Conservation (phyloP, 2,888 invertebrate genomes). For the Magallana nippona region DNA sequence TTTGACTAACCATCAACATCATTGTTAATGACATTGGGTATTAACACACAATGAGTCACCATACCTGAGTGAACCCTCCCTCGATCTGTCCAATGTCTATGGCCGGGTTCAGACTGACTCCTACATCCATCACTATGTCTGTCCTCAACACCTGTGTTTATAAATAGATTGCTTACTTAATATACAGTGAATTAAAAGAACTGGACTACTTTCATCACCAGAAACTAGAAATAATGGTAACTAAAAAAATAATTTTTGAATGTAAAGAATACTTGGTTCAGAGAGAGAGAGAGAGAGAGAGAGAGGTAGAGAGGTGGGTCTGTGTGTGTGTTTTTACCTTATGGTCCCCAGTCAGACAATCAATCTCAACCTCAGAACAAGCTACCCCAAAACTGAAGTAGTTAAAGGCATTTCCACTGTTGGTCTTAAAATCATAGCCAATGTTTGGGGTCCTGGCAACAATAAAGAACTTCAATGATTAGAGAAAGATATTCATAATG, state of each 20-base stretch:
- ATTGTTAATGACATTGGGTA: not conserved
- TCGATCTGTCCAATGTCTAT: conserved; percentile 98
- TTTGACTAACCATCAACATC: not conserved
- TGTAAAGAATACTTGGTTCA: not conserved
- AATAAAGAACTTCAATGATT: not conserved
- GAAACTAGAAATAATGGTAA: too few relatives aligned
- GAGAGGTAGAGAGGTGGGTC: not conserved
- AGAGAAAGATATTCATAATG: not conserved
- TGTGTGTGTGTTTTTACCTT: conserved; percentile 81
- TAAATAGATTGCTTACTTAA: too few relatives aligned
- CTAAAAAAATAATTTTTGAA: too few relatives aligned
- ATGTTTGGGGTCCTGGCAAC: conserved; percentile 60
- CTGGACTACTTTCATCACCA: too few relatives aligned
- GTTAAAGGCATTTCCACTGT: conserved; percentile 87
- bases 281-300: not conserved
- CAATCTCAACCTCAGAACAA: conserved; percentile 93
- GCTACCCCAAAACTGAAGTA: conserved; percentile 94
- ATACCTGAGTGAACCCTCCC: conserved; percentile 91
- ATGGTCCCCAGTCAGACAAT: conserved; percentile 96
- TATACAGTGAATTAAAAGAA: too few relatives aligned
- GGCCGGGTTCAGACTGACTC: conserved; percentile 96
- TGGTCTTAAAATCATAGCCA: conserved; percentile 74
- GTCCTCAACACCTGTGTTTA: conserved; percentile 86
- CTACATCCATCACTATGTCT: conserved; percentile 98
- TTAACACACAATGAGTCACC: conserved; percentile 15